Base-by-base conservation (phyloP, 2,888 invertebrate species). In the Melinaea marsaeus region DNA sequence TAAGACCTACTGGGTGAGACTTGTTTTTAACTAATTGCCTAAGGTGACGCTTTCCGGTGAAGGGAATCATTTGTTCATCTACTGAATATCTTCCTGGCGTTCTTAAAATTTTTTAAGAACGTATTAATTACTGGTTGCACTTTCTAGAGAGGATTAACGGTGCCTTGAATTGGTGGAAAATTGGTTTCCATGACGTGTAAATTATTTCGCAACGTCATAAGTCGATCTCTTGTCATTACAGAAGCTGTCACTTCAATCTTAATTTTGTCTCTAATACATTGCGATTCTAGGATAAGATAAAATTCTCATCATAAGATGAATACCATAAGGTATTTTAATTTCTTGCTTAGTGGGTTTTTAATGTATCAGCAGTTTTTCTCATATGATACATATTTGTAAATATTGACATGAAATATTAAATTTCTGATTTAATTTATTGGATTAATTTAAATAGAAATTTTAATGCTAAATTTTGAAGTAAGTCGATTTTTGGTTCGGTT, bases 151-250 rank as follows among this genome's bases (percentile, higher is more conserved):
- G 51, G 57, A 57, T 46, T 57, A 2, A 13, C 22, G 3, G 46
- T n/a, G n/a, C 22, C 5, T 9, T 7, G 6, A 2, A 9, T 13
- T 7, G 22, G 22, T 2, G 32, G 4, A 7, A 11, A 9, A 13
- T 57, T 11, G 9, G n/a, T n/a, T 9, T 57, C 57, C 22, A 13
- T 22, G 7, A 57, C 57, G 4, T 57, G 45, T 13, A 57, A 57
- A 9, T 45, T 6, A 57, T 35, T 7, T n/a, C 35, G 42, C 13
- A 57, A 42, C 9, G 45, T 22, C 11, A 11, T 42, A 9, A 48
- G 13, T 59, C 59, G 46, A 35, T 59, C 59, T 48, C 48, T 59
- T 13, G 59, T 59, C 37, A 59, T 59, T 35, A 51, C 51, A 48
- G 48, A 51, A 35, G 51, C 48, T 13, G 51, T 58, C 47, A 47